phyloP scores from a whole-genome alignment of 2,113 vertebrate genomes.

The Urocolius indicus region DNA sequence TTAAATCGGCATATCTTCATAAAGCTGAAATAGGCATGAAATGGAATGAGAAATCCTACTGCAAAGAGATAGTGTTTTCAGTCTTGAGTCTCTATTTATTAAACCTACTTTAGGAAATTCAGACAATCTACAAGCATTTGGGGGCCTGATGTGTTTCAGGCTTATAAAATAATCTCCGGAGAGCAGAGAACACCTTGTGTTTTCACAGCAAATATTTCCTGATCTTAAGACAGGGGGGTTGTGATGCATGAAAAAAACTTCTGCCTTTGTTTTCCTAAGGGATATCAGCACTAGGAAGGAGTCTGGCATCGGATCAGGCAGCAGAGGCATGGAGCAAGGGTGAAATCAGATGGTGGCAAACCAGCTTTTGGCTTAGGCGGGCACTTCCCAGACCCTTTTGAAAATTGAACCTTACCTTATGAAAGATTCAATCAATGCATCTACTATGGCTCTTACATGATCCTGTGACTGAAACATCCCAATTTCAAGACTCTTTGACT shows the following conservation, averaged over 20 bases:
- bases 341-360: neutral
- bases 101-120: slow-evolving; percentile 34
- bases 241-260: neutral
- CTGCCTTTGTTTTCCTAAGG: neutral
- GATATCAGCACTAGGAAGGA: neutral
- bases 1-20: slow-evolving; percentile 42
- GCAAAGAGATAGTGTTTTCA: slow-evolving; percentile 34
- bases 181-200: neutral
- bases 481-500: neutral
- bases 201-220: neutral
- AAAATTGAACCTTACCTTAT: neutral
- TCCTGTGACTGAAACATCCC: neutral
- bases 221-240: neutral
- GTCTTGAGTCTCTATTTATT: slow-evolving; percentile 45
- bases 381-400: neutral
- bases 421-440: neutral
- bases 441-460: neutral
- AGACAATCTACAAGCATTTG: slow-evolving; percentile 21
- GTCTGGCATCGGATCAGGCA: neutral
- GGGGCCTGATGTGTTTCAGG: neutral
- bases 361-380: neutral
- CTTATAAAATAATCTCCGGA: slow-evolving; percentile 24
- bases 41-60: slow-evolving; percentile 46
- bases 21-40: slow-evolving; percentile 39
- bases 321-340: neutral